A percentile compares a stretch with the other conserved stretches of the same genome.
These are phyloP conservation scores for Dryas iulia DNA, from an alignment of 1,140 invertebrate genomes.

Conservation along the genomic window DNA sequence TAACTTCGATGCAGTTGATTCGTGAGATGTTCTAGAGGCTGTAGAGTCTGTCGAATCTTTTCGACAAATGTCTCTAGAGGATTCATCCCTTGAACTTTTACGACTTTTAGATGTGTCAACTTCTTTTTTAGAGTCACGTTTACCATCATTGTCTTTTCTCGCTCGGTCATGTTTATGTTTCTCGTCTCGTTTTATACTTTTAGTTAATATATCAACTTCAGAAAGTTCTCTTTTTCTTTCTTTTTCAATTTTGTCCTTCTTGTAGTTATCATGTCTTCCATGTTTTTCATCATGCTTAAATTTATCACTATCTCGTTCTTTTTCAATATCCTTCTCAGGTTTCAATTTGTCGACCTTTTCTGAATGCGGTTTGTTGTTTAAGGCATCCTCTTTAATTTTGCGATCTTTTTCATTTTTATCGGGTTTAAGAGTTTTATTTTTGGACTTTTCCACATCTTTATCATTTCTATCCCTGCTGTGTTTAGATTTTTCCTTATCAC, in stretches of 20 bases:
- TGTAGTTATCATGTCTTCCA: constrained; percentile 61
- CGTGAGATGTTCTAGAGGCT: constrained; percentile 75
- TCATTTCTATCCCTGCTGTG: constrained; percentile 63
- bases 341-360: constrained; percentile 60
- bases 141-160: constrained; percentile 63
- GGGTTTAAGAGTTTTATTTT: constrained; percentile 44
- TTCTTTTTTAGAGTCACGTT: constrained; percentile 65
- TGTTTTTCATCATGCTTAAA: constrained; percentile 62
- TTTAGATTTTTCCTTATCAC: constrained; percentile 53
- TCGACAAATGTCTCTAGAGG: constrained; percentile 65
- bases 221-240: constrained; percentile 58
- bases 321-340: constrained; percentile 55
- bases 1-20: constrained; percentile 56
- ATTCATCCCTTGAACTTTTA: constrained; percentile 75
- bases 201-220: constrained; percentile 49
- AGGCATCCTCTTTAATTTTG: constrained; percentile 74
- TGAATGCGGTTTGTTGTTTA: constrained; percentile 66
- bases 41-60: constrained; percentile 80
- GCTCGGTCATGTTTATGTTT: constrained; percentile 62
- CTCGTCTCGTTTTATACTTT: constrained; percentile 59
- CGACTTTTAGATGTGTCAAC: constrained; percentile 53
- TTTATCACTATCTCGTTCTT: constrained; percentile 70
- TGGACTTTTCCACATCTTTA: constrained; percentile 75
- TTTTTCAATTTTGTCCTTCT: constrained; percentile 61
- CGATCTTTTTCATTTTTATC: constrained; percentile 67